phyloP scores from a whole-genome alignment of 2,797 vertebrate genomes.

The Acanthornis magna region DNA sequence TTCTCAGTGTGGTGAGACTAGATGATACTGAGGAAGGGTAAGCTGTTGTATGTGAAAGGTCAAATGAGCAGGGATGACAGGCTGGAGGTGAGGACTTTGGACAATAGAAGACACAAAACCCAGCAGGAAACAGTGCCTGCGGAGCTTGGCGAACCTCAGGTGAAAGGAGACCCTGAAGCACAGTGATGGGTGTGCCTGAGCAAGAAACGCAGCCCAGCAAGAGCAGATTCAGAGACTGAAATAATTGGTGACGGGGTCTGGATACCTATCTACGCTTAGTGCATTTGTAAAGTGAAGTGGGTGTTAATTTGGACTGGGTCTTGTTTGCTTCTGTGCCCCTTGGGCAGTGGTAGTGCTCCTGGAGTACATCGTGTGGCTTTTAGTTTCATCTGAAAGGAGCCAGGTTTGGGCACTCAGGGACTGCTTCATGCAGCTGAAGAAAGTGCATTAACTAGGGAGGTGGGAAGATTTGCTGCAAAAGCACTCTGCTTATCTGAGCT shows the following conservation, averaged over 20 bases:
- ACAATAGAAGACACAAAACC: neutral
- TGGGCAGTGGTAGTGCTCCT: neutral
- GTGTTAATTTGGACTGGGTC: neutral
- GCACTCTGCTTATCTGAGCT: neutral
- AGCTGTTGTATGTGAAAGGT: neutral
- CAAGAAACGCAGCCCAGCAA: neutral
- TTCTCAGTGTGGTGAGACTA: neutral
- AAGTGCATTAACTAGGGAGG: neutral
- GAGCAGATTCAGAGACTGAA: neutral
- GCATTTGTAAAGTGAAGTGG: neutral
- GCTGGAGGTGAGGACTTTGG: neutral
- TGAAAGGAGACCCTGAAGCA: neutral
- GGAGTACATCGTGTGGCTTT: neutral
- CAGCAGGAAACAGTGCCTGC: neutral
- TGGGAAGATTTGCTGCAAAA: neutral
- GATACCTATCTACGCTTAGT: rapidly evolving
- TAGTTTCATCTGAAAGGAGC: neutral
- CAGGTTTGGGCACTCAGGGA: neutral
- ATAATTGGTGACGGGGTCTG: neutral
- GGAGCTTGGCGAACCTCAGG: neutral
- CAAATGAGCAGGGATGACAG: neutral
- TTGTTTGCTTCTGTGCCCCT: neutral
- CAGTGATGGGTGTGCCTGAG: neutral
- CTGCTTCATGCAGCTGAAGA: neutral
- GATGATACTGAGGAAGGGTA: neutral